Evolutionary conservation across 1,140 invertebrate genomes (phyloP), one percentile per base, ranked within the genome.

Genomic region (Drosophila tani): DNA sequence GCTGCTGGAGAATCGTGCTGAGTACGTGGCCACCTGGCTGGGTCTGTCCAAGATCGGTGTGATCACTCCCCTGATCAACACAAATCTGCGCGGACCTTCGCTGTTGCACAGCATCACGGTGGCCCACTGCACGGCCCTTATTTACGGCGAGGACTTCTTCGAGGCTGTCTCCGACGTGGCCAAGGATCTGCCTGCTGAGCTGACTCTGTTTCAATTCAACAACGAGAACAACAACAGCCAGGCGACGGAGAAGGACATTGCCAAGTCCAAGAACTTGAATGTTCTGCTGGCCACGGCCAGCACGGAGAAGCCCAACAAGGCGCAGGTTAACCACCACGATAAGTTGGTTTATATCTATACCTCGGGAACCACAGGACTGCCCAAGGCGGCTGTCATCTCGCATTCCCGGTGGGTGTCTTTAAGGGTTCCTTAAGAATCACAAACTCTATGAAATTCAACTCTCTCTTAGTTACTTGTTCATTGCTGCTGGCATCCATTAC

Each of bases 11-110:
- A 98, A 97, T 92, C 95, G 96, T 53, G 97, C 96, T 0, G 97
- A 99, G 93, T 99, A 96, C 88, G 95, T 98, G 43, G 96, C 95
- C 63, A 95, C 96, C 50, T 99, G 98, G 98, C 93, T 99, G 12
- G 98, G 98, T 24, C 94, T 99, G 74, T 96, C 97, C 14, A 98
- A 98, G 94, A 93, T 99, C 50, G 99, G 98, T 5, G 95, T 98
- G 5, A 96, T 98, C 14, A 95, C 96, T 3, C 96, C 98, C 1
- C 94, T 99, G 51, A 97, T 99, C 82, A 99, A 99, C 91, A 98
- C 96, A 69, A 99, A 99, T 93, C 94, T 98, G 43, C 94, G 96
- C 66, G 95, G 96, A 75, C 95, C 95, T 32, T 95, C 98, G 1
- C 93, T 99, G 32, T 85, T 96, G 46, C 98, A 99, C 93, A 98